phyloP scores from a whole-genome alignment of 2,797 vertebrate species.

The Aeoliscus strigatus region DNA sequence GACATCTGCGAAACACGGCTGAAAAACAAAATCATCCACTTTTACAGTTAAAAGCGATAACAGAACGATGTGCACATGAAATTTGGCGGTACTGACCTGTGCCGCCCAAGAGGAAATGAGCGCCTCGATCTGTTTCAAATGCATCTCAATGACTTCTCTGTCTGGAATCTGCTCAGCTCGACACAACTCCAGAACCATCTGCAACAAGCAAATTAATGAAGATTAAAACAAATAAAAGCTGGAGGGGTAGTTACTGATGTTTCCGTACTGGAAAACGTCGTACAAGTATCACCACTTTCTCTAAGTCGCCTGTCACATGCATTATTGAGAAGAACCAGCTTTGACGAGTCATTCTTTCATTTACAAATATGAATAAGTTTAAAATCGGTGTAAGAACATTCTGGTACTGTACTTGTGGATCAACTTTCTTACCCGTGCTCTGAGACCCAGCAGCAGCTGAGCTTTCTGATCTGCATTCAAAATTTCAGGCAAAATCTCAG shows the following conservation, averaged over 20 bases:
- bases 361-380: neutral
- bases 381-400: neutral
- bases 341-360: too few species aligned
- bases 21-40: neutral
- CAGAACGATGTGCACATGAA: too few species aligned
- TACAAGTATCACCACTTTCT: too few species aligned
- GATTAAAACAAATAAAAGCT: neutral
- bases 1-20: slow-evolving; percentile 67
- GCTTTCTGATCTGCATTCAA: slow-evolving; percentile 74
- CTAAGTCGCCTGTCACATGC: too few species aligned
- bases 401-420: too few species aligned
- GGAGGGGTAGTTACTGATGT: slow-evolving; percentile 2
- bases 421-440: slow-evolving; percentile 54
- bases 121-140: slow-evolving; percentile 58
- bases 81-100: slow-evolving; percentile 43
- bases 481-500: slow-evolving; percentile 67
- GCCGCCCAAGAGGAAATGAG: slow-evolving; percentile 62
- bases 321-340: too few species aligned
- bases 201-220: slow-evolving; percentile 8
- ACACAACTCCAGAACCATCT: slow-evolving; percentile 71
- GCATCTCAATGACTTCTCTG: slow-evolving; percentile 50
- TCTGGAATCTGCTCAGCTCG: slow-evolving; percentile 40
- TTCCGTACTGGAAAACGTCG: too few species aligned
- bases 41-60: neutral
- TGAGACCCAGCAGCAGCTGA: slow-evolving; percentile 76